These are phyloP conservation scores for Sturmia bella DNA, from an alignment of 2,888 invertebrate genomes.

Conservation along the genomic window DNA sequence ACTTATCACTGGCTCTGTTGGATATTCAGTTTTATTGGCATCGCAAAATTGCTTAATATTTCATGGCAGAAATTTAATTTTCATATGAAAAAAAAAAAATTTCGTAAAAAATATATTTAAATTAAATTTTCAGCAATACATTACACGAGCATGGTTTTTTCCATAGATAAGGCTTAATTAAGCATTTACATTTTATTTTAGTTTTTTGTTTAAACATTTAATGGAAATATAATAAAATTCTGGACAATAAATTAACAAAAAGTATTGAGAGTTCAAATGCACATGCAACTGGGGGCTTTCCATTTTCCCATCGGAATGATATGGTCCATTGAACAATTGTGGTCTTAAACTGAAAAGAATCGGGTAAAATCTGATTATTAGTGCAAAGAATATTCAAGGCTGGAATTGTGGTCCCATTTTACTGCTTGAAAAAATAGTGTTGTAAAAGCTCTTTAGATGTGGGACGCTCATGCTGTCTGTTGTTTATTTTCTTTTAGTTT, in stretches of 20 bases:
- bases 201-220: conserved; percentile 4
- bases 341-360: neutral
- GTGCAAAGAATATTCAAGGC: too few relatives aligned
- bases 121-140: conserved; percentile 4
- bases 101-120: neutral
- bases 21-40: conserved; percentile 8
- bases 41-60: neutral
- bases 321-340: neutral
- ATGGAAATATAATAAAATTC: conserved; percentile 29
- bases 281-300: neutral
- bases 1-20: neutral
- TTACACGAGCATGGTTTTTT: neutral
- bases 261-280: neutral
- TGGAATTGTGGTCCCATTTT: too few relatives aligned
- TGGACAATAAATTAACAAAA: neutral
- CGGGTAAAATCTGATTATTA: too few relatives aligned
- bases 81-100: neutral
- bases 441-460: too few relatives aligned
- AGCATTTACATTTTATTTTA: conserved; percentile 5
- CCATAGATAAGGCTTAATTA: conserved; percentile 21
- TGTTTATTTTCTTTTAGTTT: too few relatives aligned
- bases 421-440: too few relatives aligned
- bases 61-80: neutral
- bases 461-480: too few relatives aligned
- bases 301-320: neutral